phyloP scores from a whole-genome alignment of 1,140 invertebrate species.

The Zaprionus lachaisei region DNA sequence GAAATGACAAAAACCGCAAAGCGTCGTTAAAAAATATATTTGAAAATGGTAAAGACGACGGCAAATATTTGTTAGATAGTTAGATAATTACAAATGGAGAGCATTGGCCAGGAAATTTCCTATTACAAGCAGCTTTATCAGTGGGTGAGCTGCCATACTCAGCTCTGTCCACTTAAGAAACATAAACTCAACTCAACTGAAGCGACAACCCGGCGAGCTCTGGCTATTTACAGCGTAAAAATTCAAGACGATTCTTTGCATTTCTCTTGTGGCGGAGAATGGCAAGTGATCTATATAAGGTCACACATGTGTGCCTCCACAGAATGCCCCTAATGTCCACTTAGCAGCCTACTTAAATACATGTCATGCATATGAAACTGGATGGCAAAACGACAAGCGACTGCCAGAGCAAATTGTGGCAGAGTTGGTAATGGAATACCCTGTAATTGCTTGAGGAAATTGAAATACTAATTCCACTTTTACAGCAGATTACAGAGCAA shows the following conservation, averaged over 20 bases:
- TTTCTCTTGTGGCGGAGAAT: slow-evolving; percentile 51
- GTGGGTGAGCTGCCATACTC: slow-evolving; percentile 8
- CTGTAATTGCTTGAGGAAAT: not conserved
- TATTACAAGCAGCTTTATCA: not conserved
- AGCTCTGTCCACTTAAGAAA: slow-evolving; percentile 22
- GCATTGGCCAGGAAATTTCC: slow-evolving; percentile 8
- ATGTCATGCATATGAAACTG: slow-evolving; percentile 73
- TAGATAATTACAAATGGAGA: slow-evolving; percentile 42
- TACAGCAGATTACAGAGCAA: too few species aligned
- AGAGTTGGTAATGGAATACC: not conserved
- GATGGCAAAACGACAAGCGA: slow-evolving; percentile 16
- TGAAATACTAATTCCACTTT: not conserved
- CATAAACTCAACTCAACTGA: not conserved
- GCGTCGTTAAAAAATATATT: slow-evolving; percentile 63
- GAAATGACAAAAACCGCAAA: slow-evolving; percentile 66
- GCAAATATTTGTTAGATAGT: slow-evolving; percentile 57
- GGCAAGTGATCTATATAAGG: slow-evolving; percentile 79
- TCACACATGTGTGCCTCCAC: slow-evolving; percentile 67
- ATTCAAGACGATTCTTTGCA: slow-evolving; percentile 54
- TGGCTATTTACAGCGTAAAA: slow-evolving; percentile 53
- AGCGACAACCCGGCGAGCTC: not conserved
- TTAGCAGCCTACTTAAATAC: slow-evolving; percentile 76
- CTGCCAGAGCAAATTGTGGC: not conserved
- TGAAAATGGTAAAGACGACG: slow-evolving; percentile 44
- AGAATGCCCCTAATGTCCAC: slow-evolving; percentile 79